Percentiles rank a stretch among this genome's conserved stretches.
These are phyloP conservation scores for Pollenia griseotomentosa DNA, from an alignment of 2,888 invertebrate species.

Conservation along the genomic window DNA sequence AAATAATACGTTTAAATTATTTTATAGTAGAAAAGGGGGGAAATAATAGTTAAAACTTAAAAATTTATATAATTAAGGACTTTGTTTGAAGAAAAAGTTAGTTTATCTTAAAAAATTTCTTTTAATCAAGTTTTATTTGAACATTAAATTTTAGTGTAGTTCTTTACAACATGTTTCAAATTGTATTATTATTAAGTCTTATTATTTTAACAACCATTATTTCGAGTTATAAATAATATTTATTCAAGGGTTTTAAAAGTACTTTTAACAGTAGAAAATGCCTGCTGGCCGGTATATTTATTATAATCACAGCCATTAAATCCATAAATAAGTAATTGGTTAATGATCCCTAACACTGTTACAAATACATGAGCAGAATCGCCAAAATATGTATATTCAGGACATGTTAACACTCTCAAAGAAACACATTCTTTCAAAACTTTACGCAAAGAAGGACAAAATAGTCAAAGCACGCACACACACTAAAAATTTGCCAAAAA, in stretches of 20 bases:
- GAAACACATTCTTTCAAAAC: conserved; percentile 17
- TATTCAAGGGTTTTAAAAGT: conserved; percentile 11
- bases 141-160: not conserved
- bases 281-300: conserved; percentile 7
- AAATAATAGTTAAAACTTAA: too few species aligned
- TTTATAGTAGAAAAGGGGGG: not conserved
- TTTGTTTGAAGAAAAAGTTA: not conserved
- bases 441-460: conserved; percentile 28
- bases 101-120: conserved; percentile 8
- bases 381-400: not conserved
- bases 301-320: conserved; percentile 63
- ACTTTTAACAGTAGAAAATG: conserved; percentile 9
- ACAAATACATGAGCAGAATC: conserved; percentile 7
- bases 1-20: not conserved
- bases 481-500: conserved; percentile 53
- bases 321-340: conserved; percentile 59
- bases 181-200: not conserved
- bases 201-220: not conserved
- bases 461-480: conserved; percentile 59
- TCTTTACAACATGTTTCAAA: not conserved
- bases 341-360: conserved; percentile 62
- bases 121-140: not conserved
- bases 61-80: too few species aligned
- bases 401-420: conserved; percentile 36
- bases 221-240: conserved; percentile 3